Conservation (phyloP, 2,113 vertebrate genomes). For the Argyrosomus japonicus region DNA sequence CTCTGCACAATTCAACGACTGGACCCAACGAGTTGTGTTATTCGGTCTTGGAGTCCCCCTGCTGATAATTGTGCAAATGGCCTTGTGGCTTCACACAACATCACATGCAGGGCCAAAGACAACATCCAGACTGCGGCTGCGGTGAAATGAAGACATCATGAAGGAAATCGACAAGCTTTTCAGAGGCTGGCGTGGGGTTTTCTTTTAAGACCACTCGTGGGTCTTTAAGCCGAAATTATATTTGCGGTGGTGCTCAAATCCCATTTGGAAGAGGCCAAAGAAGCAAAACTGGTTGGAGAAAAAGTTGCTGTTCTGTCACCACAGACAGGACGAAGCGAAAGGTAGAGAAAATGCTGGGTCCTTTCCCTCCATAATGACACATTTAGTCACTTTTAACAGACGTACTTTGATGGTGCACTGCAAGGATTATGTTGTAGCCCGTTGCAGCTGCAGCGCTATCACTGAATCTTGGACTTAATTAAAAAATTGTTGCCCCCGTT, state of each 20-base stretch:
- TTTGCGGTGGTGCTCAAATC: conserved; percentile 47
- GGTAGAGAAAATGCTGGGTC: too few species aligned
- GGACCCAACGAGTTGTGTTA: conserved; percentile 9
- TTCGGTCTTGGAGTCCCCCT: conserved; percentile 33
- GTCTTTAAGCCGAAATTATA: conserved; percentile 46
- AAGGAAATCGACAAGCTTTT: conserved; percentile 45
- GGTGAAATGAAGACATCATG: conserved; percentile 55
- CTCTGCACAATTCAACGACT: background rate
- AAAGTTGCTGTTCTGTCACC: background rate
- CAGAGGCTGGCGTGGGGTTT: conserved; percentile 17
- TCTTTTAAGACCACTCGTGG: conserved; percentile 25
- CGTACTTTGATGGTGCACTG: too few species aligned
- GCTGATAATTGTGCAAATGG: conserved; percentile 66
- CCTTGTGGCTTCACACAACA: conserved; percentile 71
- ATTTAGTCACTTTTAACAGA: too few species aligned
- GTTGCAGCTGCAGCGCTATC: too few species aligned
- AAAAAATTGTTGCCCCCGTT: too few species aligned
- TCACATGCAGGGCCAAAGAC: conserved; percentile 54
- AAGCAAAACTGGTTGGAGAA: background rate
- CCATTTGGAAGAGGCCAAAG: conserved; percentile 24
- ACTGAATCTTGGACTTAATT: too few species aligned
- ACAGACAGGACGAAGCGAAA: background rate
- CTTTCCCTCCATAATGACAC: background rate
- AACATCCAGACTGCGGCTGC: conserved; percentile 62
- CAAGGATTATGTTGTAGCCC: too few species aligned